These are phyloP conservation scores for Lutraria rhynchaena DNA, from an alignment of 1,140 invertebrate genomes.

Conservation along the genomic window DNA sequence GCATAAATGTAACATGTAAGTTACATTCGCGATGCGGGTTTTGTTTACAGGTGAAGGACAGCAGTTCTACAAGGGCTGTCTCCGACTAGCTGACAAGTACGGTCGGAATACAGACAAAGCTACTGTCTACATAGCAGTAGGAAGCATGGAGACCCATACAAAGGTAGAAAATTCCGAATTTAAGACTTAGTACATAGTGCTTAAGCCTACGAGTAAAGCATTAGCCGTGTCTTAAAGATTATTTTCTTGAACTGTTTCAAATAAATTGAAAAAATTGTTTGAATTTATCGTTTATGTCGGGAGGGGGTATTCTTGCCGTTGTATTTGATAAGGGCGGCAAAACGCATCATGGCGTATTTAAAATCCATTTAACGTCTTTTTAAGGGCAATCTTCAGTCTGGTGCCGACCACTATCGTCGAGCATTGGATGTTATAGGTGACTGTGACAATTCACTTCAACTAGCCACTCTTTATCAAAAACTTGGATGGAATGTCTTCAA, in stretches of 20 bases:
- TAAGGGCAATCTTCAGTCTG: background rate
- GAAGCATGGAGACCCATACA: conserved; percentile 1
- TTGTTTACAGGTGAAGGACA: background rate
- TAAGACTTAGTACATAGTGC: no score
- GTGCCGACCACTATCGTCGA: background rate
- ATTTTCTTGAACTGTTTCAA: no score
- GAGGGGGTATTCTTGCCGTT: no score
- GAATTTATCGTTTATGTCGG: no score
- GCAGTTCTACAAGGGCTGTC: background rate
- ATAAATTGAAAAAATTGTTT: no score
- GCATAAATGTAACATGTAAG: no score
- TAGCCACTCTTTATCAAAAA: conserved; percentile 26
- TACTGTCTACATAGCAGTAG: conserved; percentile 2
- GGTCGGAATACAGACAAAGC: conserved; percentile 10
- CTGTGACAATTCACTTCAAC: background rate
- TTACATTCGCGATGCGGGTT: no score
- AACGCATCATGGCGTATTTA: no score
- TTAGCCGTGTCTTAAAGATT: no score
- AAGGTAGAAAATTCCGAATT: conserved; percentile 6
- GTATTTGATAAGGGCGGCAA: no score
- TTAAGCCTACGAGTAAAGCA: no score
- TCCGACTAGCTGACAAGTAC: background rate
- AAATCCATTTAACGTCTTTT: background rate
- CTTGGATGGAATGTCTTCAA: conserved; percentile 21
- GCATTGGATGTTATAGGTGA: background rate